Evolutionary conservation across 2,888 invertebrate species (phyloP), one percentile per base, ranked within the genome.

Genomic region (Drosophila affinis): DNA sequence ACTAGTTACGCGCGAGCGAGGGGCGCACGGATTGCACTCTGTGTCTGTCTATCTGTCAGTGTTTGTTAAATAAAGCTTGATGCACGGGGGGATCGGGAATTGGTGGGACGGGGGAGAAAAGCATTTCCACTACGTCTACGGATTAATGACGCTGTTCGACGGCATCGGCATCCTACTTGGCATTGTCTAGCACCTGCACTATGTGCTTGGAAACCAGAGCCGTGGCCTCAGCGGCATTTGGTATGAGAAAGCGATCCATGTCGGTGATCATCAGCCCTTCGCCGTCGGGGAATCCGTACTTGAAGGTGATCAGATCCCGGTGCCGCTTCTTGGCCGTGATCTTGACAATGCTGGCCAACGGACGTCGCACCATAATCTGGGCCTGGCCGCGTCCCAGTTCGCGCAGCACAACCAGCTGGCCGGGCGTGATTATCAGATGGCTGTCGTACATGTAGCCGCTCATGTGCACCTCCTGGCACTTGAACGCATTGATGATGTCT

Each of bases 241-340:
- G 97, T 91, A 98, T 98, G 59, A 98, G 93, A 92, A 98, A 97
- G 77, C 96, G 94, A 92, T 98, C 98, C 96, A 97, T 96, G 91
- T 98, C 98, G 0, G 95, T 96, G 69, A 98, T 96, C 69, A 96
- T 93, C 45, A 97, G 93, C 49, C 95, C 94, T 85, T 96, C 96
- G 54, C 96, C 97, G 90, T 97, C 95, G 3, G 96, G 95, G 63
- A 95, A 94, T 5, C 98, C 98, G 91, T 99, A 99, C 91, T 98
- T 98, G 92, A 99, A 99, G 1, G 99, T 99, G 74, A 99, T 98
- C 83, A 99, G 93, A 92, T 99, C 98, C 0, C 99, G 98, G 91
- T 97, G 96, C 63, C 96, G 95, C 91, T 98, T 98, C 91, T 98
- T 98, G 12, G 98, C 98, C 1, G 99, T 99, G 73, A 99, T 99